phyloP scores from a whole-genome alignment of 2,797 vertebrate species.

The Ibycter americanus region DNA sequence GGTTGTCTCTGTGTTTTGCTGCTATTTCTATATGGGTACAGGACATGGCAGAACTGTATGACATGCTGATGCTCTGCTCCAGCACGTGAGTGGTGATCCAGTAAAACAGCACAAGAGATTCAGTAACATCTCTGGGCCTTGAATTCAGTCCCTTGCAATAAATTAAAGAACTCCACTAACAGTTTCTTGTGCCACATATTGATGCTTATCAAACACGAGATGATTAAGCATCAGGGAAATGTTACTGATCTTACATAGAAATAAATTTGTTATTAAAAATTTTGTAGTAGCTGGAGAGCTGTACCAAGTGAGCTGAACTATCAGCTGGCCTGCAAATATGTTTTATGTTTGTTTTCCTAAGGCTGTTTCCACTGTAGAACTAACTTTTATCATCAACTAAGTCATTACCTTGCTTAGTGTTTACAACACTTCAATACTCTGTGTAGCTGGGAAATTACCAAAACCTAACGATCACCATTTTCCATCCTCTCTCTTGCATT shows the following conservation, averaged over 20 bases:
- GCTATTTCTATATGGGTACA: neutral
- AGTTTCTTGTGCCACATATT: neutral
- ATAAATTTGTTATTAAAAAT: neutral
- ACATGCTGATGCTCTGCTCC: neutral
- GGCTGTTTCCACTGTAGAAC: neutral
- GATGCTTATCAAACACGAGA: neutral
- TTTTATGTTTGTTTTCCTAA: neutral
- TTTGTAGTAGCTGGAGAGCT: neutral
- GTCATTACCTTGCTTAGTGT: neutral
- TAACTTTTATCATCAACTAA: neutral
- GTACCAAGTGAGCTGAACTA: neutral
- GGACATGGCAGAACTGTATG: neutral
- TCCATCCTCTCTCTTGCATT: neutral
- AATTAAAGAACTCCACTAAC: neutral
- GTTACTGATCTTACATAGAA: neutral
- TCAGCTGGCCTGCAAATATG: neutral
- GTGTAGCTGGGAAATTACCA: neutral
- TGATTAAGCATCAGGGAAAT: neutral
- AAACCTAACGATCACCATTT: neutral
- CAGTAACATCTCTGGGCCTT: neutral
- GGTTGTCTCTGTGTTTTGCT: neutral
- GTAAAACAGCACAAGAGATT: neutral
- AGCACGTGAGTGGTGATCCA: fast-evolving
- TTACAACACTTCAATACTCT: neutral
- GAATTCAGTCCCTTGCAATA: neutral